phyloP scores from a whole-genome alignment of 1,140 invertebrate species.

The Reticulitermes speratus region DNA sequence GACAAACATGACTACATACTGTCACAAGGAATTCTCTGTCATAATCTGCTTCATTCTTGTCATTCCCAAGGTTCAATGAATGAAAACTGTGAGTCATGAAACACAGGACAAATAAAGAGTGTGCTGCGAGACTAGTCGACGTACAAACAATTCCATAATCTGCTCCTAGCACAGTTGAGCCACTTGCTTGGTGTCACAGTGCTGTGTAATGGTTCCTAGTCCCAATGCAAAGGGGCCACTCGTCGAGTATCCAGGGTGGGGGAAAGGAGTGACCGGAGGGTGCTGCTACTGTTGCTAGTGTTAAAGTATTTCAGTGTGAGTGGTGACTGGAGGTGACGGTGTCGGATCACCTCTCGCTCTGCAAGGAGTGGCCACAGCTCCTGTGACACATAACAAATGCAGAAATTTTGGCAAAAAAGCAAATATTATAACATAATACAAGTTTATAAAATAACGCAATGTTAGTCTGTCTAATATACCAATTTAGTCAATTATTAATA shows the following conservation, averaged over 20 bases:
- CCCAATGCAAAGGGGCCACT: constrained; percentile 26
- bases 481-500: too few relatives aligned
- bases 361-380: constrained; percentile 62
- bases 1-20: background rate
- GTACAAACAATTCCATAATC: too few relatives aligned
- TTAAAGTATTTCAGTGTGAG: constrained; percentile 56
- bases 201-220: constrained; percentile 7
- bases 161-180: too few relatives aligned
- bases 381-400: constrained; percentile 41
- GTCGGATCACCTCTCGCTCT: constrained; percentile 66
- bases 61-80: too few relatives aligned
- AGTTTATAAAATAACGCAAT: background rate
- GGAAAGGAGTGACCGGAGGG: constrained; percentile 59
- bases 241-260: constrained; percentile 49
- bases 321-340: constrained; percentile 64
- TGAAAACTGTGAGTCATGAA: too few relatives aligned
- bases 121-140: too few relatives aligned
- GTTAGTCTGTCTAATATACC: too few relatives aligned
- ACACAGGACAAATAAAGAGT: too few relatives aligned
- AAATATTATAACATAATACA: constrained; percentile 10
- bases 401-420: background rate
- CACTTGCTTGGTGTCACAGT: too few relatives aligned
- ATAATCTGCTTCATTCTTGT: too few relatives aligned
- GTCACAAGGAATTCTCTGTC: background rate
- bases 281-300: constrained; percentile 49